Conservation (phyloP, 2,888 invertebrate species). For the Malthinus flaveolus region DNA sequence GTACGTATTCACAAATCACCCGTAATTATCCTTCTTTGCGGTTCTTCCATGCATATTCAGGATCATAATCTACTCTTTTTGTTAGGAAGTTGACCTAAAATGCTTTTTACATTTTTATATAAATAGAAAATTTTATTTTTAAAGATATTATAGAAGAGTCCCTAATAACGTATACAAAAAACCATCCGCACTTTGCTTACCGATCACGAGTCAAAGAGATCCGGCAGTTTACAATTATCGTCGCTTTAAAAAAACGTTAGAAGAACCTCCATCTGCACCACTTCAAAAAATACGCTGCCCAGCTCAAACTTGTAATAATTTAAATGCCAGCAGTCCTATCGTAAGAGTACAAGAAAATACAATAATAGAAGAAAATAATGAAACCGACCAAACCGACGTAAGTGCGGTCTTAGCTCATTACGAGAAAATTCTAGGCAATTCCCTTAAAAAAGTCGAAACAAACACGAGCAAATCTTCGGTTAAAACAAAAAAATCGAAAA, state of each 20-base stretch:
- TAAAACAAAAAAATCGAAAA: background rate
- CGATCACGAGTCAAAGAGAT: constrained; percentile 46
- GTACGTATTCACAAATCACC: too few relatives aligned
- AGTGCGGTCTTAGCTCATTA: constrained; percentile 37
- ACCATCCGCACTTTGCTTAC: constrained; percentile 48
- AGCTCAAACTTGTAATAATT: background rate
- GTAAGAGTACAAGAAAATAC: too few relatives aligned
- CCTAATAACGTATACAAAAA: constrained; percentile 41
- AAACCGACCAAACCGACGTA: constrained; percentile 33
- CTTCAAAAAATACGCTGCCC: too few relatives aligned
- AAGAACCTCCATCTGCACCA: constrained; percentile 13
- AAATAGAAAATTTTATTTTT: background rate
- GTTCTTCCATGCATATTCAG: too few relatives aligned
- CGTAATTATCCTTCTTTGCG: too few relatives aligned
- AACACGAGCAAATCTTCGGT: constrained; percentile 12
- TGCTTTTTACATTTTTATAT: background rate
- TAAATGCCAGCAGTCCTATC: background rate
- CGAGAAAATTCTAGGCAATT: constrained; percentile 34
- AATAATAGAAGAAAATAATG: background rate
- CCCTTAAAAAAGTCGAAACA: constrained; percentile 3
- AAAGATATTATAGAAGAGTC: constrained; percentile 37
- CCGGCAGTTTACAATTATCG: constrained; percentile 39
- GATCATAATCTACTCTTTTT: too few relatives aligned
- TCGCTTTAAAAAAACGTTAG: constrained; percentile 22
- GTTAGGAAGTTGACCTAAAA: background rate